Conservation (phyloP, 2,888 invertebrate species). For the Rhynchonema sp. region DNA sequence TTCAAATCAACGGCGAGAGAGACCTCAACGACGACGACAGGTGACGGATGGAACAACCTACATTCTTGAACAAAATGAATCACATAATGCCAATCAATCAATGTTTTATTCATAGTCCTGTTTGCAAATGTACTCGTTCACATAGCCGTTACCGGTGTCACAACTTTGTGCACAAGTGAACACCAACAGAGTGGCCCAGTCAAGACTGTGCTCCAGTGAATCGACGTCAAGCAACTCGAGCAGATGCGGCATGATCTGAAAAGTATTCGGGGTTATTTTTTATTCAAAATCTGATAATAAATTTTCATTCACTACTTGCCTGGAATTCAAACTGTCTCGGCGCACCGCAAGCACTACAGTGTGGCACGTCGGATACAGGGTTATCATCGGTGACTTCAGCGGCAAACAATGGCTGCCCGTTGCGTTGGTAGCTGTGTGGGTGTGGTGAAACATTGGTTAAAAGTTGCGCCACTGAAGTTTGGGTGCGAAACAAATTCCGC, state of each 20-base stretch:
- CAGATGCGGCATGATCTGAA: constrained; percentile 14
- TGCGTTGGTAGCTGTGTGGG: constrained; percentile 55
- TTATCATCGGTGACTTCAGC: constrained; percentile 31
- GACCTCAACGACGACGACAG: no score
- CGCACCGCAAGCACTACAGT: constrained; percentile 49
- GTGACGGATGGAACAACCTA: no score
- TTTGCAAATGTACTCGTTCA: constrained; percentile 57
- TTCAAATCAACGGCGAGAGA: no score
- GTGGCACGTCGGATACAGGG: constrained; percentile 39
- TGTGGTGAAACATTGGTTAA: no score
- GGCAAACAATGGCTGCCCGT: constrained; percentile 63
- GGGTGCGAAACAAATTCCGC: no score
- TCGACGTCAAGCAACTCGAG: constrained; percentile 5
- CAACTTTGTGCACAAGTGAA: constrained; percentile 71
- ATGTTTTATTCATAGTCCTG: constrained; percentile 62
- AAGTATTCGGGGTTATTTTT: neutral
- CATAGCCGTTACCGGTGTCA: constrained; percentile 44
- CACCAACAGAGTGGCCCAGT: constrained; percentile 70
- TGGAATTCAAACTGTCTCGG: constrained; percentile 74
- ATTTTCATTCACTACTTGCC: constrained; percentile 32
- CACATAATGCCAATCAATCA: no score
- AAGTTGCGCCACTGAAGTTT: no score
- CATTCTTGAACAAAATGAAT: no score
- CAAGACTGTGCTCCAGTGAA: constrained; percentile 36
- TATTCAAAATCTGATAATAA: neutral